Evolutionary conservation across 2,113 vertebrate genomes (phyloP).

Genomic region (Leptosomus discolor): DNA sequence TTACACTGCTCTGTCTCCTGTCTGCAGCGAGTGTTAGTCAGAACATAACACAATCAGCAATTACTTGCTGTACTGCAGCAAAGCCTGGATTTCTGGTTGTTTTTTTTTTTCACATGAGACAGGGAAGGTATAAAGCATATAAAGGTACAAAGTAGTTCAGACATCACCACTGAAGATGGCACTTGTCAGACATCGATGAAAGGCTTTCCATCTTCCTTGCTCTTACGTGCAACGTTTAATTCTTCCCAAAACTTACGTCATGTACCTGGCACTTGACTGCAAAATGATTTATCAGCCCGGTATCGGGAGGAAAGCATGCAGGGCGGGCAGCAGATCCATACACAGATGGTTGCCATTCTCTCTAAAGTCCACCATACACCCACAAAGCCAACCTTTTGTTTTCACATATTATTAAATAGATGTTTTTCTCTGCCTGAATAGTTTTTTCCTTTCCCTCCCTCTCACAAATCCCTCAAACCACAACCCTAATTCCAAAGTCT

Average conservation of each 20-base stretch:
- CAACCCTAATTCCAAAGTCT: neutral
- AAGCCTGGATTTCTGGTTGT: neutral
- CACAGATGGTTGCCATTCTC: conserved; percentile 18
- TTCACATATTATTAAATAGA: neutral
- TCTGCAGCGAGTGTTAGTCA: conserved; percentile 21
- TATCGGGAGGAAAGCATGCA: neutral
- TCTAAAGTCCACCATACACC: neutral
- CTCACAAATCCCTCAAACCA: neutral
- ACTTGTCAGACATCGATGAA: neutral
- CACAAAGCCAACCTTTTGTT: neutral
- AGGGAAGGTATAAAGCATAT: neutral
- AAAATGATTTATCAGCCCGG: neutral
- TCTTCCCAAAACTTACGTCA: conserved; percentile 23
- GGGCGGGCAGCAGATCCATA: neutral
- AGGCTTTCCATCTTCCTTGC: neutral
- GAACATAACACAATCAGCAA: neutral
- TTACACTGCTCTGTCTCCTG: conserved; percentile 39
- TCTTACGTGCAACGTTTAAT: neutral
- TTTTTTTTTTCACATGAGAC: neutral
- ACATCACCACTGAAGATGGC: neutral
- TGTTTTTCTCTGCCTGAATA: neutral
- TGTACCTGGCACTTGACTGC: neutral
- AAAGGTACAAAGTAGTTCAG: neutral
- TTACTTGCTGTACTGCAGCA: neutral
- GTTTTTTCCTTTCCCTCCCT: neutral